These are phyloP conservation scores for Tachina fera DNA, from an alignment of 2,888 invertebrate species.

Conservation along the genomic window DNA sequence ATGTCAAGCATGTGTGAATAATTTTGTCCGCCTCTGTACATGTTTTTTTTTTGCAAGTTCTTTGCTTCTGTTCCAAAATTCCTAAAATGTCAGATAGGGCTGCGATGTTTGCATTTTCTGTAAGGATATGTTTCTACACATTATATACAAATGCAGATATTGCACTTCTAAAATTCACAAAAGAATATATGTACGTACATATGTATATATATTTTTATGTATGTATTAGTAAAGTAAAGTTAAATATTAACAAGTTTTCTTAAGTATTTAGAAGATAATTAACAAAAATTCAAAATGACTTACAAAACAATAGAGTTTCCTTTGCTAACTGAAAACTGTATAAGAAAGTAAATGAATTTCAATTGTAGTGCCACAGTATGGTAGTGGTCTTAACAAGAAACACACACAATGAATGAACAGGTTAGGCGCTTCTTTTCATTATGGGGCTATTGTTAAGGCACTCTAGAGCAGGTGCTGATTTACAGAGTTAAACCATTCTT, in stretches of 20 bases:
- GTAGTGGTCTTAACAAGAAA: slow-evolving; percentile 1
- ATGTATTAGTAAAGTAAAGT: not conserved
- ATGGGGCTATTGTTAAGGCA: slow-evolving; percentile 13
- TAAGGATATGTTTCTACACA: not conserved
- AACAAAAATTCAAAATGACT: not conserved
- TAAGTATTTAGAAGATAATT: slow-evolving; percentile 50
- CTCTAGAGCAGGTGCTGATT: slow-evolving; percentile 59
- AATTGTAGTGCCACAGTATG: slow-evolving; percentile 30
- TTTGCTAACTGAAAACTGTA: slow-evolving; percentile 25
- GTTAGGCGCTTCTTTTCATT: slow-evolving; percentile 54
- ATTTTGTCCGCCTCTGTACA: too few relatives aligned
- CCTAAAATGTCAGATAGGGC: too few relatives aligned
- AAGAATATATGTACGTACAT: not conserved
- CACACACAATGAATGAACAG: slow-evolving; percentile 40
- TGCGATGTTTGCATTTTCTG: too few relatives aligned
- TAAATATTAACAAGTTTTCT: slow-evolving; percentile 28
- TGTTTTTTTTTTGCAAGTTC: too few relatives aligned
- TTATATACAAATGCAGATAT: too few relatives aligned
- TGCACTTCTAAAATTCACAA: not conserved
- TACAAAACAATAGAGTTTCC: not conserved
- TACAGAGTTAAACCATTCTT: slow-evolving; percentile 43
- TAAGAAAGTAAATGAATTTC: slow-evolving; percentile 33
- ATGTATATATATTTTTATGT: too few relatives aligned
- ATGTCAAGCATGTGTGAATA: too few relatives aligned
- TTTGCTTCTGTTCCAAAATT: too few relatives aligned